Conservation (phyloP, 2,888 invertebrate genomes). For the Aphelenchoides bicaudatus region DNA sequence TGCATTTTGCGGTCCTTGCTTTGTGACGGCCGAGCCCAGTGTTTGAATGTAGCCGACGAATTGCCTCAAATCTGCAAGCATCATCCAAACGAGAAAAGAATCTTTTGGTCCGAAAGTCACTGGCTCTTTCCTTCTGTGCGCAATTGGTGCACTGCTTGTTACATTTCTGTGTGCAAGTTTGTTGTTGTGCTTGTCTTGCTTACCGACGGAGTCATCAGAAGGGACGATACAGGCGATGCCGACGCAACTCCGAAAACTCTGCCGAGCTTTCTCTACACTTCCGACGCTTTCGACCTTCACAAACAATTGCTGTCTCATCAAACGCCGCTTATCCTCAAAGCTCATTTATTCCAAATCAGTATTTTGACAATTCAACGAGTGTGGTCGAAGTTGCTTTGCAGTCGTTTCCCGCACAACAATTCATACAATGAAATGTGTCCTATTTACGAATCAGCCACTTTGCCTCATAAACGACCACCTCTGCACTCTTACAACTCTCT, state of each 20-base stretch:
- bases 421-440: background rate
- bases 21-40: constrained; percentile 31
- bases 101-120: no score
- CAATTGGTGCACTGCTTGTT: background rate
- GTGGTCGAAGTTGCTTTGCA: constrained; percentile 11
- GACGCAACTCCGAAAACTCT: background rate
- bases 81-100: no score
- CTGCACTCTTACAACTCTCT: background rate
- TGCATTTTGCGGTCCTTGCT: constrained; percentile 28
- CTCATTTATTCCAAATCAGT: background rate
- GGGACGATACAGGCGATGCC: no score
- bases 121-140: background rate
- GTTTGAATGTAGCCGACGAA: constrained; percentile 35
- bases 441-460: background rate
- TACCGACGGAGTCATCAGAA: no score
- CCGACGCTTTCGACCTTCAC: background rate
- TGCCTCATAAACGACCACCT: background rate
- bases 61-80: constrained; percentile 12
- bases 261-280: background rate
- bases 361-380: no score
- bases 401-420: no score
- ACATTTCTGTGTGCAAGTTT: background rate
- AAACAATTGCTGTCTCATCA: background rate
- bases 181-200: background rate
- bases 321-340: background rate